These are phyloP conservation scores for Dryas iulia DNA, from an alignment of 1,140 invertebrate genomes.

Conservation along the genomic window DNA sequence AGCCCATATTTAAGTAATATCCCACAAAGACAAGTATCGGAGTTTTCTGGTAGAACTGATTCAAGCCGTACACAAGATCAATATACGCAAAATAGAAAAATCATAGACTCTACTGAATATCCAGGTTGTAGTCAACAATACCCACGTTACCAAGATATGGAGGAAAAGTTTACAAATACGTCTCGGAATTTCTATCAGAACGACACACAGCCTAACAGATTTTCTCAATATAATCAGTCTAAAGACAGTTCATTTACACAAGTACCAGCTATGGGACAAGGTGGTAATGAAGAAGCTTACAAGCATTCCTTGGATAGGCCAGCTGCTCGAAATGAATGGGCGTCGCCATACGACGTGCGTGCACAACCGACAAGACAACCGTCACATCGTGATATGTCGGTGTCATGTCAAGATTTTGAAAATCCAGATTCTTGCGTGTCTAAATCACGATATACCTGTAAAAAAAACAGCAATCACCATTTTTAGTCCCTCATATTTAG, in stretches of 20 bases:
- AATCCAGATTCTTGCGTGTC: neutral
- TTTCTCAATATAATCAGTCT: neutral
- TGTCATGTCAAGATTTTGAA: constrained; percentile 2
- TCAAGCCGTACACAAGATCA: neutral
- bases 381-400: neutral
- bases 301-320: neutral
- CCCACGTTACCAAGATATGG: neutral
- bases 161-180: neutral
- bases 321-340: neutral
- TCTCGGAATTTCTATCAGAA: neutral
- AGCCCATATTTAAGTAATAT: neutral
- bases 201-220: neutral
- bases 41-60: neutral
- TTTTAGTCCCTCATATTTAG: constrained; percentile 2
- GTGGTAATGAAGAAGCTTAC: neutral
- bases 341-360: neutral
- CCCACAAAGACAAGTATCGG: neutral
- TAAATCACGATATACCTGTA: neutral
- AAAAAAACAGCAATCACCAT: constrained; percentile 20
- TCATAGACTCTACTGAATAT: neutral
- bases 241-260: neutral
- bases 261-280: neutral
- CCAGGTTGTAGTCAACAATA: neutral
- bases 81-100: neutral
- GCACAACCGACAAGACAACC: neutral